A percentile compares a stretch with the other conserved stretches of the same genome.
Conservation (phyloP, 2,888 invertebrate genomes). For the Emmelina monodactyla region DNA sequence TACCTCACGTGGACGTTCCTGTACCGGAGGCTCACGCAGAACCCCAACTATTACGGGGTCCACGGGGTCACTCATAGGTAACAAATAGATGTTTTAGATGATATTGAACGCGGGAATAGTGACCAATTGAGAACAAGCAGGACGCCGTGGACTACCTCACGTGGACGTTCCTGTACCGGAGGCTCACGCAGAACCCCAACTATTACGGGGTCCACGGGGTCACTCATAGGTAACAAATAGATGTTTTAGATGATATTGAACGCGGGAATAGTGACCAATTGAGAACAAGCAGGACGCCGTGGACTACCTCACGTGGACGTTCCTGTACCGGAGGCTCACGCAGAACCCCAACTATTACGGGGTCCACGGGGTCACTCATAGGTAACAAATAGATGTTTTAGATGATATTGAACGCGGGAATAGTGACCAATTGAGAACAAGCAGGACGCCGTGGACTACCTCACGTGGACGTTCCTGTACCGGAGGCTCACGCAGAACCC, state of each 20-base stretch:
- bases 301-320: constrained; percentile 99
- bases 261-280: constrained; percentile 99
- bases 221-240: constrained; percentile 80
- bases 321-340: constrained; percentile 94
- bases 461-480: constrained; percentile 99
- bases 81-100: no score
- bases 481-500: constrained; percentile 97
- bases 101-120: constrained; percentile 99
- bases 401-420: constrained; percentile 99
- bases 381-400: no score
- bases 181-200: constrained; percentile 98
- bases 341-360: constrained; percentile 99
- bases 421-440: constrained; percentile 99
- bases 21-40: constrained; percentile 95
- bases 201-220: constrained; percentile 98
- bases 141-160: constrained; percentile 99
- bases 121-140: constrained; percentile 99
- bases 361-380: constrained; percentile 93
- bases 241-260: no score
- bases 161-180: constrained; percentile 97
- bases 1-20: constrained; percentile 99
- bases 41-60: constrained; percentile 99
- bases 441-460: constrained; percentile 98
- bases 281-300: constrained; percentile 99
- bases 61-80: constrained; percentile 91